Evolutionary conservation across 1,140 invertebrate species (phyloP).

Genomic region (Andricus grossulariae): DNA sequence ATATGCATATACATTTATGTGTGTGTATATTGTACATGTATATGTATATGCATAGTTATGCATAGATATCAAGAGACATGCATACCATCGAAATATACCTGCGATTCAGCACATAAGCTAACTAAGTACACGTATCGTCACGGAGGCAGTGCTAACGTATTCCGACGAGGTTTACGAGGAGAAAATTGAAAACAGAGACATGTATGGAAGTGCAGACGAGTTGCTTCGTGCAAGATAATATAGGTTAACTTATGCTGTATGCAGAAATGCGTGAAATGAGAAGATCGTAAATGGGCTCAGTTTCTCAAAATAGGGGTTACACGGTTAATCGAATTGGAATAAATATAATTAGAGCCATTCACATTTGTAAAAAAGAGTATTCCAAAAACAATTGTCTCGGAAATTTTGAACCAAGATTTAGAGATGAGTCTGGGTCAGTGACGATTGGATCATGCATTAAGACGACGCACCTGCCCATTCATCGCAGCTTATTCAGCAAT

Average conservation of each 20-base stretch:
- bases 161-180: slow-evolving; percentile 39
- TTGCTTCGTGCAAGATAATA: slow-evolving; percentile 35
- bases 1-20: not conserved
- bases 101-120: slow-evolving; percentile 24
- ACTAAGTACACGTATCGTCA: slow-evolving; percentile 42
- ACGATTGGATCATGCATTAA: too few relatives aligned
- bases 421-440: too few relatives aligned
- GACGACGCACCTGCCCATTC: too few relatives aligned
- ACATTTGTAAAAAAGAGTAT: too few relatives aligned
- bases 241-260: not conserved
- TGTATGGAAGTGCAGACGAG: slow-evolving; percentile 34
- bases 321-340: not conserved
- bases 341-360: not conserved
- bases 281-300: not conserved
- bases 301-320: not conserved
- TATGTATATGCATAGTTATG: not conserved
- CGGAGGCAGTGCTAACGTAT: slow-evolving; percentile 43
- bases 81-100: slow-evolving; percentile 47
- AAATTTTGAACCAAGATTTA: too few relatives aligned
- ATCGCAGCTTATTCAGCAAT: too few relatives aligned
- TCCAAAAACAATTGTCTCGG: too few relatives aligned
- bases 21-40: slow-evolving; percentile 19
- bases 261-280: slow-evolving; percentile 4
- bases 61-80: slow-evolving; percentile 27
- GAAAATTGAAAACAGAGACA: slow-evolving; percentile 50